Base-by-base conservation (phyloP, 35 echinoderm and acorn worm genomes). In the Acanthaster planci region DNA sequence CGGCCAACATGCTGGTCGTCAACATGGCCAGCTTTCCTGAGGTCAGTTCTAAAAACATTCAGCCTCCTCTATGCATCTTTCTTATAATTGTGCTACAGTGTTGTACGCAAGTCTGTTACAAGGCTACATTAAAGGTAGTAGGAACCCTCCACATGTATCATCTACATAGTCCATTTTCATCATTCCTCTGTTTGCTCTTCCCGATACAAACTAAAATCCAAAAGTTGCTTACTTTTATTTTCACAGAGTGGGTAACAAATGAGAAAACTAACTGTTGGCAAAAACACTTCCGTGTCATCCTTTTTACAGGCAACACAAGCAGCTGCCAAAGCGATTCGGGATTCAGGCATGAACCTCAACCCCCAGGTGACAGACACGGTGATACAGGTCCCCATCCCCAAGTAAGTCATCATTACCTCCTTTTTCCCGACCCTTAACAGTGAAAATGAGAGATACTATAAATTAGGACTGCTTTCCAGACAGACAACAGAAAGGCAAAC, bases 11-110 rank as follows among this genome's bases (percentile, higher is more conserved):
- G 36, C 60, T 97, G 27, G 60, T 82, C n/a, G 87, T 97, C 47
- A 97, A 97, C 75, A 84, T 97, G 78, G 52, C 83, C 44, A 82
- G 82, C 31, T 97, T 92, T 76, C 93, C 93, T 7, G 81, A 97
- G 89, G 89, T 91, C 77, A 60, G 37, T 68, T 4, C n/a, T 40
- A 7, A 30, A 27, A 22, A 47, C 16, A 50, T 47, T n/a, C n/a
- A n/a, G n/a, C n/a, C n/a, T n/a, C n/a, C n/a, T n/a, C n/a, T n/a
- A n/a, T n/a, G n/a, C n/a, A n/a, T n/a, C n/a, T n/a, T n/a, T n/a
- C n/a, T n/a, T n/a, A n/a, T n/a, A n/a, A n/a, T n/a, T n/a, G n/a
- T n/a, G n/a, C n/a, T n/a, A n/a, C n/a, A n/a, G n/a, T n/a, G n/a
- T n/a, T n/a, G n/a, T n/a, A n/a, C n/a, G n/a, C n/a, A n/a, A n/a